These are phyloP conservation scores for Pocillopora damicornis DNA, from an alignment of 64 coral and sea anemone species.

Conservation along the genomic window DNA sequence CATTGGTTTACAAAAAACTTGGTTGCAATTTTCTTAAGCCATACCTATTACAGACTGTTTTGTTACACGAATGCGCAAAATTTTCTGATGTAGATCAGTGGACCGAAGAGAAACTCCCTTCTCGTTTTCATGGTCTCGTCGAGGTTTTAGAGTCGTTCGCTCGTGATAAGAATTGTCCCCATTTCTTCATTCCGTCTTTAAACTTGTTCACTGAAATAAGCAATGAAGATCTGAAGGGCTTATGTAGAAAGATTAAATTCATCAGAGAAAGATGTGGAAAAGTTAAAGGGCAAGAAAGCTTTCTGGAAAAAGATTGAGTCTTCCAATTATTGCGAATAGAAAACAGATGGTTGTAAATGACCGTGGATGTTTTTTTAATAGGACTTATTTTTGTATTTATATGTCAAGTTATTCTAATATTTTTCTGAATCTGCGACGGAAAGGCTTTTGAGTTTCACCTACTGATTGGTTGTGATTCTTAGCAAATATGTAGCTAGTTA, in stretches of 20 bases:
- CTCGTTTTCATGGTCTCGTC: slow-evolving; percentile 32
- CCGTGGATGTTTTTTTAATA: too few relatives aligned
- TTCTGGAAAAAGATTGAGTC: neutral
- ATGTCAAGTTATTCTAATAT: too few relatives aligned
- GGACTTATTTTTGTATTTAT: too few relatives aligned
- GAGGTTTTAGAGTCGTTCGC: slow-evolving; percentile 17
- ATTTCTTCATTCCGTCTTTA: slow-evolving; percentile 63
- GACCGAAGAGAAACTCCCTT: slow-evolving; percentile 7
- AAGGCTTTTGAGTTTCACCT: too few relatives aligned
- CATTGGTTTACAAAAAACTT: slow-evolving; percentile 41
- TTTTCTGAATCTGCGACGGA: too few relatives aligned
- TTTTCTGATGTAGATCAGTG: slow-evolving; percentile 29
- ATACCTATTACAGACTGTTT: slow-evolving; percentile 49
- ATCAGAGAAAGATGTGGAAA: neutral
- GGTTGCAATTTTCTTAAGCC: slow-evolving; percentile 45
- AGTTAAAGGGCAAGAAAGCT: neutral
- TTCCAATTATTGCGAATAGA: neutral
- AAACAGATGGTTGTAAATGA: too few relatives aligned
- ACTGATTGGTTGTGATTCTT: too few relatives aligned
- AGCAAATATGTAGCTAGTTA: too few relatives aligned
- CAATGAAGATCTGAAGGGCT: neutral
- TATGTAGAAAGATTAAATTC: slow-evolving; percentile 15
- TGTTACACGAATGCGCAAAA: slow-evolving; percentile 53
- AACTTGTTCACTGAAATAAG: slow-evolving; percentile 50
- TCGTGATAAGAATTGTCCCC: slow-evolving; percentile 21